These are phyloP conservation scores for Cinclus mexicanus DNA, from an alignment of 2,113 vertebrate species.

Conservation along the genomic window DNA sequence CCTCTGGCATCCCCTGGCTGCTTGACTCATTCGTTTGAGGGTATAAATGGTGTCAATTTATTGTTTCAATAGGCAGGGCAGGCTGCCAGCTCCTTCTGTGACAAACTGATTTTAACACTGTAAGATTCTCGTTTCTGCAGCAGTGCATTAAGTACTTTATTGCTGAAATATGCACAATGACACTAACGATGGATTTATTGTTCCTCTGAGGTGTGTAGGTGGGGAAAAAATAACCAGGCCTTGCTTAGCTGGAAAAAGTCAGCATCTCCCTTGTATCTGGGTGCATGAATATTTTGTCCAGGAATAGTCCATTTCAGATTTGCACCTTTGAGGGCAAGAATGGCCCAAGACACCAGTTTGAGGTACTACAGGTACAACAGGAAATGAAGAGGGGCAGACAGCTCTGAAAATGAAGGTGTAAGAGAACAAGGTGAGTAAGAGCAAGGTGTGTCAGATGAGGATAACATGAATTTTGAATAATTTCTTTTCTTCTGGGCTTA, in stretches of 20 bases:
- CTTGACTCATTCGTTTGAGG: background rate
- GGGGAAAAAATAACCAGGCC: background rate
- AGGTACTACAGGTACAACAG: background rate
- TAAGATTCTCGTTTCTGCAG: conserved; percentile 8
- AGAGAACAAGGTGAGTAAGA: background rate
- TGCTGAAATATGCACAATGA: background rate
- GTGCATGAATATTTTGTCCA: background rate
- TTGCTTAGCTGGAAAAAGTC: background rate
- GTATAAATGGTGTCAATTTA: background rate
- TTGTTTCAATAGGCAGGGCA: conserved; percentile 36
- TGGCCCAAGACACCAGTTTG: background rate
- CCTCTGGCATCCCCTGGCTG: background rate
- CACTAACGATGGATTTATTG: conserved; percentile 1
- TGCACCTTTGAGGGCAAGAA: background rate
- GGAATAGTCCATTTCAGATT: background rate
- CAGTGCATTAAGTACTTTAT: background rate
- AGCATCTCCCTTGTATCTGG: background rate
- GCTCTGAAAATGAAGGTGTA: background rate
- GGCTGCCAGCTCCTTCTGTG: conserved; percentile 24
- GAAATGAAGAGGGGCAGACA: background rate
- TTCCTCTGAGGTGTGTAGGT: background rate
- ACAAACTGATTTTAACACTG: conserved; percentile 30
- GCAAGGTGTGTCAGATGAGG: background rate
- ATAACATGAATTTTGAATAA: background rate
- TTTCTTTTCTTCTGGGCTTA: background rate